Percentiles rank a stretch among this genome's conserved stretches.
Evolutionary conservation across 2,888 invertebrate species (phyloP).

Genomic region (Nebria salina): DNA sequence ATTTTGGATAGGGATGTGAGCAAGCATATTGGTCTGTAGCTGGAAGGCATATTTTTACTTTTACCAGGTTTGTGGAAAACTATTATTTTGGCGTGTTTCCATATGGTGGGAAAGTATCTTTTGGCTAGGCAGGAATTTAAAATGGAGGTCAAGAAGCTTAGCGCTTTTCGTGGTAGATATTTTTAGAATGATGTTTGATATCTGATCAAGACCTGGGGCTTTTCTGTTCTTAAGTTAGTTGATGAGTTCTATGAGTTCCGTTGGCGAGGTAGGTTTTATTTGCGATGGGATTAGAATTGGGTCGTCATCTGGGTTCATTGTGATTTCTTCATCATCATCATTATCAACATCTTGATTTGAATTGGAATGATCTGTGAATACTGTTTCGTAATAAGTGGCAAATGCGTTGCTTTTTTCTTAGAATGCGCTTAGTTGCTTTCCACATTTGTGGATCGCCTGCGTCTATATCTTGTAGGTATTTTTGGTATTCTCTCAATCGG

Average conservation of each 20-base stretch:
- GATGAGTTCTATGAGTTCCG: constrained; percentile 20
- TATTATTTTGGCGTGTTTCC: constrained; percentile 47
- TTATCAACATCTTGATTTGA: neutral
- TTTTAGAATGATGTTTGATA: too few relatives aligned
- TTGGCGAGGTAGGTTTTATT: too few relatives aligned
- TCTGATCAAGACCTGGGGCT: constrained; percentile 22
- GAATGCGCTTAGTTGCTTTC: too few relatives aligned
- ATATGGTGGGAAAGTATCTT: neutral
- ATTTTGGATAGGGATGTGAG: neutral
- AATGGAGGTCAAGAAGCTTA: neutral
- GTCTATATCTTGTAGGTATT: too few relatives aligned
- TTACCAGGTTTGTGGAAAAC: neutral
- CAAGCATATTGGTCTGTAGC: neutral
- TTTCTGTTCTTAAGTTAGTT: constrained; percentile 36
- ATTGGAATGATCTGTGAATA: constrained; percentile 8
- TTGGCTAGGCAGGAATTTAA: constrained; percentile 26
- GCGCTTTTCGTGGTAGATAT: too few relatives aligned
- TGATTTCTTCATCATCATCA: neutral
- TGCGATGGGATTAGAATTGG: too few relatives aligned
- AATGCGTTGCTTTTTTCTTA: too few relatives aligned
- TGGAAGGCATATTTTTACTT: neutral
- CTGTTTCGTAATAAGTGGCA: neutral
- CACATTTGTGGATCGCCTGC: too few relatives aligned
- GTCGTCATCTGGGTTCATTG: too few relatives aligned
- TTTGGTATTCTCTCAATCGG: too few relatives aligned